Conservation (phyloP, 1,140 invertebrate species). For the Drosophila prosaltans region DNA sequence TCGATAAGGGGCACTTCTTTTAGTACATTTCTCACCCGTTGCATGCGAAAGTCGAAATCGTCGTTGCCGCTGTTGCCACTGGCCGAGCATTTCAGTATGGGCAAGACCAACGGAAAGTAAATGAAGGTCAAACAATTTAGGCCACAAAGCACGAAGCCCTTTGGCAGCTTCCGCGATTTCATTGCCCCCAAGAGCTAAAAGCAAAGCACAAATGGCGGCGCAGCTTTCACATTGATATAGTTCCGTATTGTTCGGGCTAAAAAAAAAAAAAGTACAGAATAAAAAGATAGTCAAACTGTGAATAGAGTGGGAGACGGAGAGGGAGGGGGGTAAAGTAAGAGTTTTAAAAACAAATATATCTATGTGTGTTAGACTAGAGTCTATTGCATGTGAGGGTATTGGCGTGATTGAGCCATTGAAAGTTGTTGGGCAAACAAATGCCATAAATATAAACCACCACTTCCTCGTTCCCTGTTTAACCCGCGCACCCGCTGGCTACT, state of each 20-base stretch:
- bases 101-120: conserved; percentile 76
- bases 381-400: conserved; percentile 56
- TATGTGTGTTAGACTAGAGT: conserved; percentile 14
- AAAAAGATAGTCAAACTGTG: neutral
- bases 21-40: conserved; percentile 84
- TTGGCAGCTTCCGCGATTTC: conserved; percentile 82
- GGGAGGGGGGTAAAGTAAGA: neutral
- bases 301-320: neutral
- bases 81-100: conserved; percentile 72
- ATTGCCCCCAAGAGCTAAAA: conserved; percentile 75
- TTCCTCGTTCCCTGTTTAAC: neutral
- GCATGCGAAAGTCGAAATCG: conserved; percentile 83
- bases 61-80: conserved; percentile 40
- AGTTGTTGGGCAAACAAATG: conserved; percentile 79
- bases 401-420: conserved; percentile 79
- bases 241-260: conserved; percentile 48
- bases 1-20: conserved; percentile 86
- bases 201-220: conserved; percentile 58
- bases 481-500: neutral
- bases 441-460: conserved; percentile 66
- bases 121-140: conserved; percentile 78
- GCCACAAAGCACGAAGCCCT: conserved; percentile 81
- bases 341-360: neutral
- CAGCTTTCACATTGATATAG: conserved; percentile 78
- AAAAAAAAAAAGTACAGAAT: conserved; percentile 9